Evolutionary conservation across 2,888 invertebrate species (phyloP).

Genomic region (Pachydiplax longipennis): DNA sequence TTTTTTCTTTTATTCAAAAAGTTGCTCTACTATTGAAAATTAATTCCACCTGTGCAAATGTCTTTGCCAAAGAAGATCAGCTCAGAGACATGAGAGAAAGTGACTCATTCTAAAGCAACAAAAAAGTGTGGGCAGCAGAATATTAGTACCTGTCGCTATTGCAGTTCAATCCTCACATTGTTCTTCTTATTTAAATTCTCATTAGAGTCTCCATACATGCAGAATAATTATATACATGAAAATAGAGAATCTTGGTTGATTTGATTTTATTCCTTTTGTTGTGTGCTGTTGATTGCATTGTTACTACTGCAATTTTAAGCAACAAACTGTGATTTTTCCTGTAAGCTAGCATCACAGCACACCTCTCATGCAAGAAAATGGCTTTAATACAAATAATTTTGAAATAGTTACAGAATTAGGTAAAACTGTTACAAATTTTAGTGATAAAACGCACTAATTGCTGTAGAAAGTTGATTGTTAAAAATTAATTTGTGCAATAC

Average conservation of each 20-base stretch:
- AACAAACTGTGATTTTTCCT: constrained; percentile 30
- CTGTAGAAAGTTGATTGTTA: constrained; percentile 19
- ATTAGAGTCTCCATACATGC: constrained; percentile 23
- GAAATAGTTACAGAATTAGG: constrained; percentile 29
- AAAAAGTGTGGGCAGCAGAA: constrained; percentile 30
- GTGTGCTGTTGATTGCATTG: constrained; percentile 16
- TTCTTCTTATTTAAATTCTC: constrained; percentile 16
- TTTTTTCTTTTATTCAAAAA: not conserved
- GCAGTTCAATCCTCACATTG: constrained; percentile 7
- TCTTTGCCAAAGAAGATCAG: constrained; percentile 21
- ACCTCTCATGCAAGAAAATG: constrained; percentile 32
- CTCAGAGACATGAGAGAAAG: not conserved
- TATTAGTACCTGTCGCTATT: constrained; percentile 40
- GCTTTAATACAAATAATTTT: constrained; percentile 24
- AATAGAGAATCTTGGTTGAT: not conserved
- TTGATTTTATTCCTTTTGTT: not conserved
- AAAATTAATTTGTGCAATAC: constrained; percentile 28
- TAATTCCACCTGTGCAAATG: constrained; percentile 20
- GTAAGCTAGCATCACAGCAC: not conserved
- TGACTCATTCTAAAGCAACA: constrained; percentile 3
- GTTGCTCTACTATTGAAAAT: constrained; percentile 2
- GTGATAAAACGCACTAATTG: constrained; percentile 23
- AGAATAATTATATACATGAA: not conserved
- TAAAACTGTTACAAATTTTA: not conserved
- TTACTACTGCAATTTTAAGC: constrained; percentile 7